Conservation (phyloP, 2,888 invertebrate species). For the Lamellibrachia satsuma region DNA sequence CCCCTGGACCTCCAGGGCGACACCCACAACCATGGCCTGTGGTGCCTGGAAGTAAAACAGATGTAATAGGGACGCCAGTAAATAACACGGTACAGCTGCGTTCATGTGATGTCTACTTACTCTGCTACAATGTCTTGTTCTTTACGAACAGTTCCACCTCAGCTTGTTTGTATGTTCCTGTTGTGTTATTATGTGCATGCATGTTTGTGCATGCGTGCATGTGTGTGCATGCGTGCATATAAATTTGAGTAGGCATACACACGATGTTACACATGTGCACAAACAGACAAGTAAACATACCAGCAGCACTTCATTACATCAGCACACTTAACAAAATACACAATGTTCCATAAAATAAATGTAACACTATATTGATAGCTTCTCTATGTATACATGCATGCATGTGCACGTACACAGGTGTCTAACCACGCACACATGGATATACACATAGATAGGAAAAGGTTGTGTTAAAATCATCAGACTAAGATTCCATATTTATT, state of each 20-base stretch:
- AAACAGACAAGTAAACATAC: too few species aligned
- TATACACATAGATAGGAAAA: not conserved
- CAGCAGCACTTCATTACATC: too few species aligned
- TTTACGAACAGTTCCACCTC: too few species aligned
- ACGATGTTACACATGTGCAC: too few species aligned
- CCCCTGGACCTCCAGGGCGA: slow-evolving; percentile 60
- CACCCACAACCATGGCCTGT: slow-evolving; percentile 19
- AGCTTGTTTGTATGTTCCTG: too few species aligned
- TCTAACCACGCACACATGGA: not conserved
- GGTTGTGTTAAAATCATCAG: not conserved
- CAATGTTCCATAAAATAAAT: not conserved
- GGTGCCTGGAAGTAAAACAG: not conserved
- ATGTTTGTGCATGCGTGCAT: too few species aligned
- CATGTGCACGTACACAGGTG: slow-evolving; percentile 2
- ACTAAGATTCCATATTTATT: not conserved
- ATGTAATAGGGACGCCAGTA: not conserved
- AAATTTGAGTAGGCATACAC: too few species aligned
- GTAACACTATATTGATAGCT: not conserved
- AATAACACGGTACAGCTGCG: not conserved
- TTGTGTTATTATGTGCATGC: too few species aligned
- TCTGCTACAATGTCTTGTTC: too few species aligned
- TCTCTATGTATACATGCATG: not conserved
- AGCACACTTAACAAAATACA: too few species aligned
- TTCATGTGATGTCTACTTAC: not conserved
- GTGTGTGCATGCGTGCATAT: too few species aligned